These are phyloP conservation scores for Panthera tigris DNA, from an alignment of 2,113 vertebrate genomes.

Conservation along the genomic window DNA sequence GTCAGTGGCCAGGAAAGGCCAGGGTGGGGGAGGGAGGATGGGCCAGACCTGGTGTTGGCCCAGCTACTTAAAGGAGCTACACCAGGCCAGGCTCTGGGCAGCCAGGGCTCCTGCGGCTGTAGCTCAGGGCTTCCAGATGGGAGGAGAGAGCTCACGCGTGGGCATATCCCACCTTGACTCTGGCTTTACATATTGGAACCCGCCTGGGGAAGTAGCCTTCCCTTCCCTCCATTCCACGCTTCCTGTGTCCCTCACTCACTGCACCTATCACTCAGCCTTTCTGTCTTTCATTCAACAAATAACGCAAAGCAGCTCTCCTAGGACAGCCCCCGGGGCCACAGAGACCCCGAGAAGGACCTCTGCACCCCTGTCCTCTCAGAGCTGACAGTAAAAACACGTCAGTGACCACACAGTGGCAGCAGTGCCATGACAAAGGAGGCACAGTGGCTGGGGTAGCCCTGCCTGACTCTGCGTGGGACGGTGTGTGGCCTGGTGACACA, in stretches of 20 bases:
- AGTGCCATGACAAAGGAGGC: neutral
- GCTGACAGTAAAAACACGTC: neutral
- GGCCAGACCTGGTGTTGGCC: neutral
- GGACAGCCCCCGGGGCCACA: neutral
- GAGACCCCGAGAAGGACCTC: neutral
- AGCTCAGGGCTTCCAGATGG: neutral
- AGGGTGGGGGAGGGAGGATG: neutral
- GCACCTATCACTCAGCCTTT: neutral
- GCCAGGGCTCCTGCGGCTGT: neutral
- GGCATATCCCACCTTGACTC: neutral
- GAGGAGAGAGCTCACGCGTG: neutral
- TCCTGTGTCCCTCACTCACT: neutral
- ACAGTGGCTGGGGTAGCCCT: neutral
- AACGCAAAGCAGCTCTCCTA: neutral
- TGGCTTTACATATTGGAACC: neutral
- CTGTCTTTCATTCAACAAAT: neutral
- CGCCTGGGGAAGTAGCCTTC: neutral
- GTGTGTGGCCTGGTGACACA: neutral
- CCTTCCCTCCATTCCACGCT: neutral
- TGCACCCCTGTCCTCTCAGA: neutral
- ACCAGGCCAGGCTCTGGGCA: neutral
- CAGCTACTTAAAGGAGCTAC: slow-evolving; percentile 35
- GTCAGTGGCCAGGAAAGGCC: slow-evolving; percentile 21
- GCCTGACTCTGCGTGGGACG: neutral
- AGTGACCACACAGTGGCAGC: neutral